phyloP scores from a whole-genome alignment of 2,113 vertebrate genomes.

The Pimephales promelas region DNA sequence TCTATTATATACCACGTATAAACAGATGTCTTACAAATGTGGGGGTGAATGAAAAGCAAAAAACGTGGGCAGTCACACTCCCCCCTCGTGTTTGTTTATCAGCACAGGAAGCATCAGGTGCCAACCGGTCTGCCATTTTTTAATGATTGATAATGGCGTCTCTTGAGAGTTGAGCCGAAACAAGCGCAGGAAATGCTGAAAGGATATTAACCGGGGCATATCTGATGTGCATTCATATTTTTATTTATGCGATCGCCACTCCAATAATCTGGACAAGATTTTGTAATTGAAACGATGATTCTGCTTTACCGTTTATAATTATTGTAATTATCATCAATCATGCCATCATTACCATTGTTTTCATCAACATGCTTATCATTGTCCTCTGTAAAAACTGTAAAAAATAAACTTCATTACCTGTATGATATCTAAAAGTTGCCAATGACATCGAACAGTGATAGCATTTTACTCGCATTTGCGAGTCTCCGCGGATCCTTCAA shows the following conservation, averaged over 20 bases:
- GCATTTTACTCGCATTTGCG: neutral
- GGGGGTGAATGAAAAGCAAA: neutral
- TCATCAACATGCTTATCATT: neutral
- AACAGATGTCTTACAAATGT: conserved; percentile 14
- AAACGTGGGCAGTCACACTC: neutral
- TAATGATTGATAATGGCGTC: conserved; percentile 77
- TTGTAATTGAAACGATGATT: neutral
- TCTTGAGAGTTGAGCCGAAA: conserved; percentile 56
- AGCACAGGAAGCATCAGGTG: conserved; percentile 58
- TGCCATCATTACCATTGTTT: neutral
- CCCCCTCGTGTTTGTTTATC: conserved; percentile 14
- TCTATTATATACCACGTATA: neutral
- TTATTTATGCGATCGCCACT: conserved; percentile 4
- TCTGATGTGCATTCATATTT: conserved; percentile 12
- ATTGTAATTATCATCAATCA: conserved; percentile 1
- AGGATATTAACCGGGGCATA: conserved; percentile 11
- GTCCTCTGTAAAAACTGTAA: neutral
- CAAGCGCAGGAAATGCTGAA: neutral
- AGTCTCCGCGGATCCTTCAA: no score
- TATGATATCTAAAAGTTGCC: neutral
- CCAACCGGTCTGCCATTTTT: conserved; percentile 69
- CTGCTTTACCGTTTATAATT: neutral
- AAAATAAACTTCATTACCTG: neutral
- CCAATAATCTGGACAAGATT: conserved; percentile 25
- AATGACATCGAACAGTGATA: neutral